These are phyloP conservation scores for Julus scandinavius DNA, from an alignment of 2,888 invertebrate species.

Conservation along the genomic window DNA sequence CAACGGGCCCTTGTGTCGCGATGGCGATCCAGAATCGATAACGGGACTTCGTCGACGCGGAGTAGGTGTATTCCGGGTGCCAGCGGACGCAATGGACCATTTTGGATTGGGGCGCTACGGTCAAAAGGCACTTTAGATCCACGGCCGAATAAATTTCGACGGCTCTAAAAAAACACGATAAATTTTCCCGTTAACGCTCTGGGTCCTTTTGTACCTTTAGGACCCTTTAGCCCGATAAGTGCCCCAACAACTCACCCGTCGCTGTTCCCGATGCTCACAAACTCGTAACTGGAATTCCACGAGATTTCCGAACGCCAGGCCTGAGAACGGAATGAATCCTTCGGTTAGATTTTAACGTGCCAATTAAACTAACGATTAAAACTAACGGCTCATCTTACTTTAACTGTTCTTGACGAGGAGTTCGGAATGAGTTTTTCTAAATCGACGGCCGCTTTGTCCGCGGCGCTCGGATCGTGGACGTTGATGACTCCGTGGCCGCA, in stretches of 20 bases:
- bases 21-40: constrained; percentile 75
- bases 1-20: constrained; percentile 69
- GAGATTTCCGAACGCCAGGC: constrained; percentile 68
- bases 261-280: constrained; percentile 74
- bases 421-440: constrained; percentile 59
- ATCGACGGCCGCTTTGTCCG: constrained; percentile 62
- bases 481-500: constrained; percentile 72
- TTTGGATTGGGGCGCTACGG: constrained; percentile 65
- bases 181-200: too few relatives aligned
- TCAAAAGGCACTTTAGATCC: constrained; percentile 62
- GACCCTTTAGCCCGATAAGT: too few relatives aligned
- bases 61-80: constrained; percentile 77
- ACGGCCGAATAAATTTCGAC: constrained; percentile 65
- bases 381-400: too few relatives aligned
- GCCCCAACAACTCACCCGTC: constrained; percentile 75
- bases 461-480: constrained; percentile 62
- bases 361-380: too few relatives aligned
- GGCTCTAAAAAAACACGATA: constrained; percentile 63
- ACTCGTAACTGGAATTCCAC: constrained; percentile 73
- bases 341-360: not conserved
- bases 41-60: constrained; percentile 68
- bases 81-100: constrained; percentile 75
- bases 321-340: constrained; percentile 58
- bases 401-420: constrained; percentile 10
- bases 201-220: too few relatives aligned